phyloP scores from a whole-genome alignment of 2,113 vertebrate species.

The Hyperopisus bebe region DNA sequence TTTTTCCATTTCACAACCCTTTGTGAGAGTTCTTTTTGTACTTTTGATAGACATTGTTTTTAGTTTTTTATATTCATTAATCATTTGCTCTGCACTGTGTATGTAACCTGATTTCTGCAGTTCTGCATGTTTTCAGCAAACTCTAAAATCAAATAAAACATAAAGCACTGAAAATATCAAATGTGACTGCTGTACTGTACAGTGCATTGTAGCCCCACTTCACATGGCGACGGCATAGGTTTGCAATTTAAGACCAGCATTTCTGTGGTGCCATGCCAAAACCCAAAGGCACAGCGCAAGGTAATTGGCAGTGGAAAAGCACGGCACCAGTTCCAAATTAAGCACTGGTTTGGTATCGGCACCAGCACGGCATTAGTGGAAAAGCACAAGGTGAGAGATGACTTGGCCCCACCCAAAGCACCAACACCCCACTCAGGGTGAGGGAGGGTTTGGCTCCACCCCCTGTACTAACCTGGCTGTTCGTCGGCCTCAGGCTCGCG shows the following conservation, averaged over 20 bases:
- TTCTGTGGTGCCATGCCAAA: not conserved
- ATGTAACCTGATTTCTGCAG: not conserved
- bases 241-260: not conserved
- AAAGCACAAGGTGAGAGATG: not conserved
- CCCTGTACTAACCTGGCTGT: conserved; percentile 70
- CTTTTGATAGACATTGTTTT: not conserved
- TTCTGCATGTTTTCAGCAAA: not conserved
- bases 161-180: not conserved
- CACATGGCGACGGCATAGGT: not conserved
- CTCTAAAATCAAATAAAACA: not conserved
- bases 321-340: not conserved
- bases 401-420: not conserved
- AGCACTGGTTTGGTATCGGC: not conserved
- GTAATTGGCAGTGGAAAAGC: not conserved
- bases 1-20: not conserved
- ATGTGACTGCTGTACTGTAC: not conserved
- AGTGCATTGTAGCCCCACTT: not conserved
- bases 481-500: conserved; percentile 65
- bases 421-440: not conserved
- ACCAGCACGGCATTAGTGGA: not conserved
- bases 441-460: not conserved
- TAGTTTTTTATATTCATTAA: not conserved
- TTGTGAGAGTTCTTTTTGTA: not conserved
- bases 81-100: not conserved
- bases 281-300: not conserved